phyloP scores from a whole-genome alignment of 2,797 vertebrate species.

The Gouania willdenowi region DNA sequence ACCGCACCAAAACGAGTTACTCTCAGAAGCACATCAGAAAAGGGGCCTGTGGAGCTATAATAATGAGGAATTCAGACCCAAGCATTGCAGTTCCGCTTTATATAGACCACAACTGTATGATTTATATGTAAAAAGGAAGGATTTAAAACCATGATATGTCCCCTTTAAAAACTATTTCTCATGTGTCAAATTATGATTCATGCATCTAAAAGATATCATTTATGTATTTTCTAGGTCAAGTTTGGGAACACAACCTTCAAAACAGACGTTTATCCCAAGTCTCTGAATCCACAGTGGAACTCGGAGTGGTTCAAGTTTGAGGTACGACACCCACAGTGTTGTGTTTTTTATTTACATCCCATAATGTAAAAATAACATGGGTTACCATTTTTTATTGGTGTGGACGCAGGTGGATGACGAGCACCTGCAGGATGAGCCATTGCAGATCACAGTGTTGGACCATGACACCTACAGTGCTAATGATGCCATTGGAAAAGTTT shows the following conservation, averaged over 20 bases:
- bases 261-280: slow-evolving; percentile 95
- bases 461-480: slow-evolving; percentile 98
- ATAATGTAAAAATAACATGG: too few relatives aligned
- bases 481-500: slow-evolving; percentile 98
- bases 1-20: too few relatives aligned
- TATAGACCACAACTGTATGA: too few relatives aligned
- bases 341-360: background rate
- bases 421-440: slow-evolving; percentile 94
- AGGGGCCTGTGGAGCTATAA: too few relatives aligned
- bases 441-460: slow-evolving; percentile 97
- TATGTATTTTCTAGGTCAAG: slow-evolving; percentile 80
- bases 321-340: slow-evolving; percentile 79
- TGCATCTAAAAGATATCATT: too few relatives aligned
- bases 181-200: too few relatives aligned
- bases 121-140: too few relatives aligned
- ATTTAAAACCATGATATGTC: too few relatives aligned
- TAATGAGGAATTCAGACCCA: too few relatives aligned
- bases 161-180: too few relatives aligned
- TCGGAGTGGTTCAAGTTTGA: slow-evolving; percentile 99
- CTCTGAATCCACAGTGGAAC: slow-evolving; percentile 98
- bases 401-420: slow-evolving; percentile 97
- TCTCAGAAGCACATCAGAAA: too few relatives aligned
- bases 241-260: slow-evolving; percentile 98
- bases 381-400: background rate
- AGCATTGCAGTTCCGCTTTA: too few relatives aligned